These are phyloP conservation scores for Aphelenchoides besseyi DNA, from an alignment of 1,140 invertebrate genomes.

Conservation along the genomic window DNA sequence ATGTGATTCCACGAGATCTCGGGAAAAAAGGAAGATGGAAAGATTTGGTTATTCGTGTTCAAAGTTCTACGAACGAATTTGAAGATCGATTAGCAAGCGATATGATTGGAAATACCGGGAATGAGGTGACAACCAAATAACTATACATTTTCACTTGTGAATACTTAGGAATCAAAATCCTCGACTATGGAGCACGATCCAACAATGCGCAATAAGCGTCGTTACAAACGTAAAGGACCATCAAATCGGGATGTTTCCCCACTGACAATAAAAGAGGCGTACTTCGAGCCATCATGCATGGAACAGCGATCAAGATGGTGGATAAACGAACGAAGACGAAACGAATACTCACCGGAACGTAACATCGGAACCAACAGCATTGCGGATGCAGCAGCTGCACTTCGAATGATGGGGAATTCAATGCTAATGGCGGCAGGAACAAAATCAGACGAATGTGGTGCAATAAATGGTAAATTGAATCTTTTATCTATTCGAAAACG, in stretches of 20 bases:
- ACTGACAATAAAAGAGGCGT: constrained; percentile 27
- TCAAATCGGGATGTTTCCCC: constrained; percentile 27
- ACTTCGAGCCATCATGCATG: constrained; percentile 42
- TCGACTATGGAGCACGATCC: neutral
- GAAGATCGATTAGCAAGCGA: constrained; percentile 17
- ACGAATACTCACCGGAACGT: constrained; percentile 35
- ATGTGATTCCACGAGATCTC: constrained; percentile 43
- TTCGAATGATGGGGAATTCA: constrained; percentile 48
- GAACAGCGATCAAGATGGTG: constrained; percentile 45
- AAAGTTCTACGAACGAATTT: constrained; percentile 22
- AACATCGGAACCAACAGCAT: constrained; percentile 15
- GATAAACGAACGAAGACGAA: constrained; percentile 40
- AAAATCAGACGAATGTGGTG: constrained; percentile 40
- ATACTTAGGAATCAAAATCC: too few species aligned
- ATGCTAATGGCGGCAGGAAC: constrained; percentile 41
- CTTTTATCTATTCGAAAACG: neutral
- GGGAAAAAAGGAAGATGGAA: constrained; percentile 46
- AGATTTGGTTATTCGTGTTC: constrained; percentile 37
- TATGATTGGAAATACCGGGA: constrained; percentile 11
- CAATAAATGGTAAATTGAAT: constrained; percentile 34
- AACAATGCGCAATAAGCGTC: neutral
- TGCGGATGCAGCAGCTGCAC: constrained; percentile 39
- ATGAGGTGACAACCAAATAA: neutral
- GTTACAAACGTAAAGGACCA: neutral
- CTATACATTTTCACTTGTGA: too few species aligned